A percentile compares a stretch with the other conserved stretches of the same genome.
Conservation (phyloP, 2,888 invertebrate species). For the Macaria notata region DNA sequence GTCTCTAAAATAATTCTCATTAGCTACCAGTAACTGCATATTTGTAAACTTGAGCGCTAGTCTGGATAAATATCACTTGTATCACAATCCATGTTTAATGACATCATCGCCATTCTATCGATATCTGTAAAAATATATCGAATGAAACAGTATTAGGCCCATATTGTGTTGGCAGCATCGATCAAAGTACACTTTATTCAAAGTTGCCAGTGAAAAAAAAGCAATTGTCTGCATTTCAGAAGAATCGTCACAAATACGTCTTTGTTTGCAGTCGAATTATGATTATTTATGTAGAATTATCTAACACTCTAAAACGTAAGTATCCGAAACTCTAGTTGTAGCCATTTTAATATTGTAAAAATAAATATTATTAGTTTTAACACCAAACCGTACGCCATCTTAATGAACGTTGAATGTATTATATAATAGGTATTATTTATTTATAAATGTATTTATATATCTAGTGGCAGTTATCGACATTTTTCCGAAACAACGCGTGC, state of each 20-base stretch:
- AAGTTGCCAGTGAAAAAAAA: conserved; percentile 5
- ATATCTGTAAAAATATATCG: conserved; percentile 23
- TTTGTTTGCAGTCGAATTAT: conserved; percentile 43
- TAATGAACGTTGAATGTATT: conserved; percentile 53
- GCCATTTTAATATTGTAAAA: conserved; percentile 59
- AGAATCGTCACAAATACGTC: conserved; percentile 48
- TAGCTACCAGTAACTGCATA: not conserved
- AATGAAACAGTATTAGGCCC: conserved; percentile 19
- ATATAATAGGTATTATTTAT: conserved; percentile 63
- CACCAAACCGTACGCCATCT: conserved; percentile 58
- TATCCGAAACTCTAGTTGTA: conserved; percentile 52
- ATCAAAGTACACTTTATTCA: too few relatives aligned
- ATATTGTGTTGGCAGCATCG: not conserved
- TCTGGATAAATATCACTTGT: conserved; percentile 21
- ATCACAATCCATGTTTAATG: conserved; percentile 12
- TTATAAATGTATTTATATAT: conserved; percentile 57
- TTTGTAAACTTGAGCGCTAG: conserved; percentile 27
- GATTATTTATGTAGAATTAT: conserved; percentile 38
- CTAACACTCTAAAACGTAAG: conserved; percentile 37
- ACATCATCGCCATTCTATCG: not conserved
- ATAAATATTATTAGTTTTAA: conserved; percentile 46
- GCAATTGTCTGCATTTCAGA: conserved; percentile 6
- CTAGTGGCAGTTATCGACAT: conserved; percentile 79
- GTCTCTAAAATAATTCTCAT: too few relatives aligned
- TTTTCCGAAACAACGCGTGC: conserved; percentile 45